Evolutionary conservation across 1,140 invertebrate genomes (phyloP), one percentile per base, ranked within the genome.

Genomic region (Habropoda laboriosa): DNA sequence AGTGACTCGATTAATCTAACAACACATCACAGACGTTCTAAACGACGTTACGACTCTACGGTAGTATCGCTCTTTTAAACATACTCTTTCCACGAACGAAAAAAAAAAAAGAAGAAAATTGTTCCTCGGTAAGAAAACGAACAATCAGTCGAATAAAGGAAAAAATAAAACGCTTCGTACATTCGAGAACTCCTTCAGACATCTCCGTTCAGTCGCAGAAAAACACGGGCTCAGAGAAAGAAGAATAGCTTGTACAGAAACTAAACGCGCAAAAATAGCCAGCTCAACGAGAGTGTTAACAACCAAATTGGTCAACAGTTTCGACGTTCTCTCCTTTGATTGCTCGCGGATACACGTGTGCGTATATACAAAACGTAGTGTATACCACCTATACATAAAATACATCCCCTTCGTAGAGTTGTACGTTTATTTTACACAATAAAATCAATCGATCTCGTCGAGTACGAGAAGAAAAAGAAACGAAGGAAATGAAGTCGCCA

Each of bases 341-440:
- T 67, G n/a, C 38, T 76, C 38, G 3, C 75, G 42, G n/a, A 49
- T 75, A 83, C 61, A 80, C n/a, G 55, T 71, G 45, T 66, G 67
- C 74, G 81, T 79, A 77, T 86, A 86, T 79, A 86, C 58, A 86
- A 73, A 55, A 76, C 60, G 57, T 45, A 61, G 18, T 21, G 10
- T 83, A 61, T 79, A 35, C n/a, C 58, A 75, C 57, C 53, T 58
- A 63, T 74, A 77, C 85, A 67, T 84, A 83, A 73, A 79, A 85
- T 83, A 78, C 84, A 80, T 76, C 74, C 76, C 87, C 83, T 81
- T 82, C 70, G 82, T n/a, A n/a, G 87, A 82, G 81, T 89, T 87
- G 84, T 88, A 87, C 70, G 80, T 90, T 91, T 90, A 89, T 90
- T 86, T 91, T 91, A 91, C 87, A 91, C 88, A 87, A n/a, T 88